These are phyloP conservation scores for Alviniconcha strummeri DNA, from an alignment of 2,888 invertebrate genomes.

Conservation along the genomic window DNA sequence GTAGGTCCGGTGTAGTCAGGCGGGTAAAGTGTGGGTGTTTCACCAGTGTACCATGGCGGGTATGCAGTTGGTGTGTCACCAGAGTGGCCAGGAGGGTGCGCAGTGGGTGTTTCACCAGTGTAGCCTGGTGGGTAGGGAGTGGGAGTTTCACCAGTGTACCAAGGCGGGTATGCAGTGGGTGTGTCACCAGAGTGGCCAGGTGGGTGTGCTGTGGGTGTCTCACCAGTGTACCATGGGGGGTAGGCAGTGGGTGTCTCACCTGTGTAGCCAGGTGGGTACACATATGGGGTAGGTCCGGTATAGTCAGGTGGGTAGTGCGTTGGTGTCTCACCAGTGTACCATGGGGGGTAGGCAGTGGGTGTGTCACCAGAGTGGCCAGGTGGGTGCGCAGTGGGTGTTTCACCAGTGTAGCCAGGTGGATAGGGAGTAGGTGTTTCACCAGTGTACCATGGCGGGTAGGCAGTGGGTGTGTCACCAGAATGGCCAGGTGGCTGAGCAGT, in stretches of 20 bases:
- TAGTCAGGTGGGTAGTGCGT: neutral
- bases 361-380: neutral
- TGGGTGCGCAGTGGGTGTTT: neutral
- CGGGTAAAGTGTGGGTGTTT: too few relatives aligned
- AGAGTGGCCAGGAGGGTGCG: neutral
- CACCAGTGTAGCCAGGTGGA: neutral
- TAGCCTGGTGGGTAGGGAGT: neutral
- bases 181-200: neutral
- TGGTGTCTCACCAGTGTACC: neutral
- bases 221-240: slow-evolving; percentile 3
- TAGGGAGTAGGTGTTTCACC: neutral
- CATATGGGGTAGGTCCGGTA: neutral
- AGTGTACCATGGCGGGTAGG: slow-evolving; percentile 3
- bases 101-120: neutral
- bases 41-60: neutral
- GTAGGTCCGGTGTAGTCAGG: too few relatives aligned
- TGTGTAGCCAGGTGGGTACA: neutral
- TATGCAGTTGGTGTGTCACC: neutral
- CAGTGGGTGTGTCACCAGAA: neutral
- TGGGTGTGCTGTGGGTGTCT: slow-evolving; percentile 1
- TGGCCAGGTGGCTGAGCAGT: neutral
- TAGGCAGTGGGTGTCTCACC: slow-evolving; percentile 11
- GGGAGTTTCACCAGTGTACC: neutral
- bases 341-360: neutral
- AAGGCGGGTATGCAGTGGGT: neutral